phyloP scores from a whole-genome alignment of 2,113 vertebrate species.

The Corythaixoides concolor region DNA sequence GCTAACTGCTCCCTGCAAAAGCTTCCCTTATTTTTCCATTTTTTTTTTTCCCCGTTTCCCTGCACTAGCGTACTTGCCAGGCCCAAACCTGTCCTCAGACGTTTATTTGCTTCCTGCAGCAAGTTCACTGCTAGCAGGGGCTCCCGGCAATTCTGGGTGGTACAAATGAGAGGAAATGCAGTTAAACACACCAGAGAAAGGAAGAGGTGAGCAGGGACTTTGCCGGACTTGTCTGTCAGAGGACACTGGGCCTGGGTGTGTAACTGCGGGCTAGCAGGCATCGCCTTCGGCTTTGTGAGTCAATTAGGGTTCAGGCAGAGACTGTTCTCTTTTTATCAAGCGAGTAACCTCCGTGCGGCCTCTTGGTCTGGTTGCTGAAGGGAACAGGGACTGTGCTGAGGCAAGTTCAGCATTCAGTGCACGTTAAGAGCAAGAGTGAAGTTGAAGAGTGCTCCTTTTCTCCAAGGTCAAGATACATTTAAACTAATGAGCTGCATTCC shows the following conservation, averaged over 20 bases:
- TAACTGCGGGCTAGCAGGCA: accelerated
- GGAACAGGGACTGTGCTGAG: background rate
- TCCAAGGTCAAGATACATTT: background rate
- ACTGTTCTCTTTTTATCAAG: background rate
- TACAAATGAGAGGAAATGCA: background rate
- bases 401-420: background rate
- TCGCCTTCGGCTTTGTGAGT: background rate
- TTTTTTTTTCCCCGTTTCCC: background rate
- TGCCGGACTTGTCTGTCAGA: background rate
- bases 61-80: background rate
- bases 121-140: background rate
- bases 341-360: background rate
- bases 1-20: background rate
- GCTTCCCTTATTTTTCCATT: too few species aligned
- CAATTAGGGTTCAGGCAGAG: background rate
- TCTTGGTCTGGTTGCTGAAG: background rate
- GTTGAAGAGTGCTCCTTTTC: background rate
- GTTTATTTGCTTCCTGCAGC: background rate
- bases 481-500: background rate
- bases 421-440: background rate
- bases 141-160: background rate
- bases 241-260: background rate
- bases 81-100: background rate
- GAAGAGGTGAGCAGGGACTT: background rate
- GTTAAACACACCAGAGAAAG: background rate